Conservation (phyloP, 1,140 invertebrate species). For the Macrocentrus cingulum region DNA sequence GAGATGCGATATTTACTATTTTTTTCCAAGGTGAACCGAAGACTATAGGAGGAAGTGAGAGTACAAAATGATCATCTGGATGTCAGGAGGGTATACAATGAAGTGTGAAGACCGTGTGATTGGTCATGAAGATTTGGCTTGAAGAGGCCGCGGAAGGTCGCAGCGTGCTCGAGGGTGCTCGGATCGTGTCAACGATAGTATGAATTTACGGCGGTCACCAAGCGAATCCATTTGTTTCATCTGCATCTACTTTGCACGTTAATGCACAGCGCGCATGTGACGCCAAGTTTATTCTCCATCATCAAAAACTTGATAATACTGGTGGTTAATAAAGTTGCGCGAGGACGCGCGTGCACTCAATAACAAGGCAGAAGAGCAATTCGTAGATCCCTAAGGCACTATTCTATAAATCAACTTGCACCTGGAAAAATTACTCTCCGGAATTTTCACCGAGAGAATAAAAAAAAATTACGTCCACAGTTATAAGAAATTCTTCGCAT, state of each 20-base stretch:
- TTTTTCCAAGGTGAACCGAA: no score
- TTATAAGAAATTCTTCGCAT: no score
- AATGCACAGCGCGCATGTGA: conserved; percentile 31
- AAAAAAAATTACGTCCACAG: no score
- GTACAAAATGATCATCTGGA: no score
- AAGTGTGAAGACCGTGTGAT: conserved; percentile 7
- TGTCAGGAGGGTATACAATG: no score
- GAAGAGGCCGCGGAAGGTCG: conserved; percentile 27
- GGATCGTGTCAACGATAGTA: conserved; percentile 54
- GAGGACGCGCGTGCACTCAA: conserved; percentile 23
- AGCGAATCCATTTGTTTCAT: conserved; percentile 56
- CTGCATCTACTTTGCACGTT: conserved; percentile 56
- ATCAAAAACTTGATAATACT: conserved; percentile 6
- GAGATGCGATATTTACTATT: no score
- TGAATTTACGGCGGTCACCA: conserved; percentile 52
- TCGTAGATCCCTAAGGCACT: conserved; percentile 28
- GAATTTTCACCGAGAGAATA: no score
- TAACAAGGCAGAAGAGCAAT: conserved; percentile 35
- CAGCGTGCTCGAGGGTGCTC: conserved; percentile 47
- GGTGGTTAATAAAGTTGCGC: conserved; percentile 38
- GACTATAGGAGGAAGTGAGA: no score
- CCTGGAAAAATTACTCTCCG: conserved; percentile 4
- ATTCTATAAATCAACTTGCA: conserved; percentile 37
- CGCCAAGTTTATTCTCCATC: conserved; percentile 1
- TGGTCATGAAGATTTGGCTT: conserved; percentile 15